phyloP scores from a whole-genome alignment of 2,888 invertebrate genomes.

The Bedellia somnulentella region DNA sequence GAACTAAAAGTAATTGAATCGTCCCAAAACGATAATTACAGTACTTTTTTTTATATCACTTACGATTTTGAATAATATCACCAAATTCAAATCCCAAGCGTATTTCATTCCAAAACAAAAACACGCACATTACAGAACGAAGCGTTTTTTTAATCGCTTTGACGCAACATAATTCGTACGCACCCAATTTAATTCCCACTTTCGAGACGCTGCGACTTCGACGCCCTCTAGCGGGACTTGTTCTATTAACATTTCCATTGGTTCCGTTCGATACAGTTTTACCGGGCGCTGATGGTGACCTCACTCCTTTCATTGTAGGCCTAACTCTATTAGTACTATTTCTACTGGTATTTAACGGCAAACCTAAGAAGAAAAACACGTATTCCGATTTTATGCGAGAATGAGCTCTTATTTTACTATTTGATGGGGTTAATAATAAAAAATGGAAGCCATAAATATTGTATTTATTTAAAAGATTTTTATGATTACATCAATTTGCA shows the following conservation, averaged over 20 bases:
- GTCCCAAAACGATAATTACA: too few species aligned
- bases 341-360: slow-evolving; percentile 67
- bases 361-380: slow-evolving; percentile 56
- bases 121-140: too few species aligned
- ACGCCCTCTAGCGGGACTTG: slow-evolving; percentile 28
- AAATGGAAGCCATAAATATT: too few species aligned
- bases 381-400: background rate
- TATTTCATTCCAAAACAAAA: too few species aligned
- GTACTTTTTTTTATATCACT: too few species aligned
- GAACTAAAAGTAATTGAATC: too few species aligned
- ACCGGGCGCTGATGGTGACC: slow-evolving; percentile 46
- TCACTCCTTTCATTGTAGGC: slow-evolving; percentile 49
- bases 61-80: too few species aligned
- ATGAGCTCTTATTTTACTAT: background rate
- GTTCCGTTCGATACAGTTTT: slow-evolving; percentile 24
- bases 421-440: background rate
- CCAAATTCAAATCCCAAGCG: too few species aligned
- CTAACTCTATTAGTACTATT: slow-evolving; percentile 61
- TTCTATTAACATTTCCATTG: slow-evolving; percentile 14
- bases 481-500: too few species aligned
- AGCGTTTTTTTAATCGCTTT: too few species aligned
- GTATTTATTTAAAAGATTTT: too few species aligned
- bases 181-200: slow-evolving; percentile 61
- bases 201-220: slow-evolving; percentile 53
- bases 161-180: too few species aligned